These are phyloP conservation scores for Himantopus leucocephalus DNA, from an alignment of 2,113 vertebrate species.

Conservation along the genomic window DNA sequence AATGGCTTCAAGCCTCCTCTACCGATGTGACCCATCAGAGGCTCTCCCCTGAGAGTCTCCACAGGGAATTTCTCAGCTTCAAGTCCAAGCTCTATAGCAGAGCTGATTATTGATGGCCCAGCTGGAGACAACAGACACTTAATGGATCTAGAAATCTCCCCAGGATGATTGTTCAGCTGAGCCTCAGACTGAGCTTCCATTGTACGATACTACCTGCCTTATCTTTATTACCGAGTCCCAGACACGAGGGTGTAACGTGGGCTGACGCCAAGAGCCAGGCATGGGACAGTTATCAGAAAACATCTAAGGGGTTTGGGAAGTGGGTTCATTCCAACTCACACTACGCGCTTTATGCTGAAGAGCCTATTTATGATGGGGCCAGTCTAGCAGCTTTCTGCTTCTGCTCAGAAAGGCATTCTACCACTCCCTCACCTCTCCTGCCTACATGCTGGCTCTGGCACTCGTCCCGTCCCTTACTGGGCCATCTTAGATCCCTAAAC, in stretches of 20 bases:
- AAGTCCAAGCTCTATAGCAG: not conserved
- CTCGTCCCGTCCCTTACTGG: not conserved
- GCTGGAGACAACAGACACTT: not conserved
- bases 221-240: conserved; percentile 48
- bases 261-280: conserved; percentile 38
- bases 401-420: not conserved
- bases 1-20: not conserved
- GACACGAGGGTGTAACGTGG: not conserved
- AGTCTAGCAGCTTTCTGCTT: not conserved
- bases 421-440: not conserved
- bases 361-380: not conserved
- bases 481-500: not conserved
- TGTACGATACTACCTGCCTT: not conserved
- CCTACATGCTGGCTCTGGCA: not conserved
- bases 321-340: conserved; percentile 2
- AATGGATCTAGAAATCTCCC: not conserved
- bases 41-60: not conserved
- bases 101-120: not conserved
- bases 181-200: not conserved
- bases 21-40: not conserved
- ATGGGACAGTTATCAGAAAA: conserved; percentile 14
- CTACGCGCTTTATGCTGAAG: not conserved
- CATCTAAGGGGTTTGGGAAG: conserved; percentile 46
- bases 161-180: not conserved
- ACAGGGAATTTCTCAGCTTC: not conserved